Percentiles rank a stretch among this genome's conserved stretches.
These are phyloP conservation scores for Tethea ocularis DNA, from an alignment of 2,888 invertebrate genomes.

Conservation along the genomic window DNA sequence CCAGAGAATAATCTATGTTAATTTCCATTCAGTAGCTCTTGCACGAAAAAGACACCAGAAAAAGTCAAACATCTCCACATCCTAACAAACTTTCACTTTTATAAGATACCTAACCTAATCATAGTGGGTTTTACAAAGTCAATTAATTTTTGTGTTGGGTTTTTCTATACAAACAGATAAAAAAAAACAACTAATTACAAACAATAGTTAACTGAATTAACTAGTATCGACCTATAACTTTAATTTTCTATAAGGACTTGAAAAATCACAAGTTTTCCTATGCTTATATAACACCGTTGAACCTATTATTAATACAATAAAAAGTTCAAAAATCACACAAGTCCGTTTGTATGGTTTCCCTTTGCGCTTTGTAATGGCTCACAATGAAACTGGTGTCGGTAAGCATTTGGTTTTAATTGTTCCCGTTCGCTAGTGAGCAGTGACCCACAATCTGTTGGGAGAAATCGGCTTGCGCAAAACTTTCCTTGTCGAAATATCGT, in stretches of 20 bases:
- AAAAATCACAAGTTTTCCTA: background rate
- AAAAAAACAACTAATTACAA: too few species aligned
- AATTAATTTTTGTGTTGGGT: too few species aligned
- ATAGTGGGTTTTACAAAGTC: too few species aligned
- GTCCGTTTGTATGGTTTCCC: conserved; percentile 43
- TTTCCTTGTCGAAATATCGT: conserved; percentile 61
- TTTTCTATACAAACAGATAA: too few species aligned
- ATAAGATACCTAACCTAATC: too few species aligned
- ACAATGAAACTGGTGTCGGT: conserved; percentile 52
- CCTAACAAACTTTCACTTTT: too few species aligned
- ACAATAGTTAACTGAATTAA: too few species aligned
- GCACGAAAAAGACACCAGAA: too few species aligned
- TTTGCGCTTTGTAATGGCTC: conserved; percentile 45
- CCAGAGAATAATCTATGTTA: too few species aligned
- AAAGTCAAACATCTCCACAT: too few species aligned
- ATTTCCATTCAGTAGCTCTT: too few species aligned
- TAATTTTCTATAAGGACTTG: background rate
- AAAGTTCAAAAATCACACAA: conserved; percentile 38
- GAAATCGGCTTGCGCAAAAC: conserved; percentile 38
- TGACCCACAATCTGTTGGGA: conserved; percentile 32
- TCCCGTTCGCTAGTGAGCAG: conserved; percentile 30
- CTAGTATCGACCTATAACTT: background rate
- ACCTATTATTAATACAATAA: conserved; percentile 32
- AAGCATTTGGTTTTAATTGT: conserved; percentile 64
- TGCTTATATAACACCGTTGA: background rate